These are phyloP conservation scores for Pelusios castaneus DNA, from an alignment of 2,113 vertebrate genomes.

Conservation along the genomic window DNA sequence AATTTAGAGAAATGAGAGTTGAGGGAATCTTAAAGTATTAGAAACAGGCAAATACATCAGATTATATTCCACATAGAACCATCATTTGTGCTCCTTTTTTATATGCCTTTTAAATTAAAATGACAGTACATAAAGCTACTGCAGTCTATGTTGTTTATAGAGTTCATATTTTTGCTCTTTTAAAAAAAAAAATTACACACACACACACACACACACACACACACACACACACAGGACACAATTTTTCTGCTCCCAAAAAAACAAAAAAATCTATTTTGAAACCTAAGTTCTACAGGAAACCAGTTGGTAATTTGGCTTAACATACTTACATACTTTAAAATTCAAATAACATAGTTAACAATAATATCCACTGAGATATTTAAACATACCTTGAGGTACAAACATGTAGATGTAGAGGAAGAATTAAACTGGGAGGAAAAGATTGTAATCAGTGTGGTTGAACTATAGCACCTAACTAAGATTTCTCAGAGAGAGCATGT, in stretches of 20 bases:
- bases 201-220: background rate
- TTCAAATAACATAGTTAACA: background rate
- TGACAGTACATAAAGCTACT: slow-evolving; percentile 56
- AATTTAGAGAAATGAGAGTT: slow-evolving; percentile 10
- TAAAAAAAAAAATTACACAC: no score
- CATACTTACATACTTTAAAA: slow-evolving; percentile 26
- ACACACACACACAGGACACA: background rate
- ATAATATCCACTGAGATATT: background rate
- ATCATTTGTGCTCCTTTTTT: slow-evolving; percentile 54
- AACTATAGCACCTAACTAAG: background rate
- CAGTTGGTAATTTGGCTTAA: slow-evolving; percentile 20
- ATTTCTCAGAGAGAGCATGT: background rate
- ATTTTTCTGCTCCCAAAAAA: slow-evolving; percentile 21
- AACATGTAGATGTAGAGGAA: background rate
- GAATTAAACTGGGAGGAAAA: background rate
- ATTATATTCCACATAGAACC: slow-evolving; percentile 52
- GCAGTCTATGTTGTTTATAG: slow-evolving; percentile 29
- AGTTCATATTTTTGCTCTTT: slow-evolving; percentile 11
- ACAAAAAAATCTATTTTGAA: slow-evolving; percentile 11
- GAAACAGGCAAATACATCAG: background rate
- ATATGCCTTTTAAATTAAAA: slow-evolving; percentile 60
- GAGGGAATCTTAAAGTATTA: slow-evolving; percentile 42
- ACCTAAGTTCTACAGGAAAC: slow-evolving; percentile 4
- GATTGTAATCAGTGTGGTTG: background rate
- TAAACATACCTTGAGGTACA: background rate